Evolutionary conservation across 2,888 invertebrate species (phyloP), one percentile per base, ranked within the genome.

Genomic region (Eilema caniola): DNA sequence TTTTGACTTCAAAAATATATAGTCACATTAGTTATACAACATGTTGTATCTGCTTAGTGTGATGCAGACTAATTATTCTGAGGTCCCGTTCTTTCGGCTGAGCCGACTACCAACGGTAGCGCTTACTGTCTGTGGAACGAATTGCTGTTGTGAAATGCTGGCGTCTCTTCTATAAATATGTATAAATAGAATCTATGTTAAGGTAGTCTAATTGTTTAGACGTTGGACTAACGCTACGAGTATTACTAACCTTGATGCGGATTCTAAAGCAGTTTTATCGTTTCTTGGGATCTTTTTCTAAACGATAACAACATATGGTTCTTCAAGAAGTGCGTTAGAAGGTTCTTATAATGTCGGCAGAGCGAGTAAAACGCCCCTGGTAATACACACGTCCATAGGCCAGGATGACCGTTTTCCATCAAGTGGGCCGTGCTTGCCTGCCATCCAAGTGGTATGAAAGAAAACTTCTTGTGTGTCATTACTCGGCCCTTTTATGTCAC

Each of bases 31-130:
- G 33, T 71, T 71, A 70, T 71, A 67, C 68, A 25, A 68, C 75
- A 74, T 72, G 66, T 74, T 53, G 8, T n/a, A 78, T 75, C 75
- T 69, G 67, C 65, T 76, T 73, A 83, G 71, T 77, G 71, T 77
- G 72, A 77, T 81, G 74, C 47, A 70, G 69, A 75, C 76, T 83
- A 83, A 83, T 83, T 83, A 83, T 82, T 75, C 84, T 70, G 62
- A 64, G 66, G 72, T 81, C 78, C 82, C 82, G 83, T 82, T 83
- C 81, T 72, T 77, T 83, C 76, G 74, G 75, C 77, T 77, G 76
- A 75, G 74, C 76, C 76, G 70, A 70, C 75, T 71, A 61, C 65
- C 56, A 68, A 80, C 82, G 77, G 82, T 83, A 82, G 84, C 80
- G 62, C 72, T 79, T 76, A 79, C 81, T 67, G 81, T 83, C 71